Evolutionary conservation across 2,888 invertebrate genomes (phyloP), one percentile per base, ranked within the genome.

Genomic region (Heliconius ethilla): DNA sequence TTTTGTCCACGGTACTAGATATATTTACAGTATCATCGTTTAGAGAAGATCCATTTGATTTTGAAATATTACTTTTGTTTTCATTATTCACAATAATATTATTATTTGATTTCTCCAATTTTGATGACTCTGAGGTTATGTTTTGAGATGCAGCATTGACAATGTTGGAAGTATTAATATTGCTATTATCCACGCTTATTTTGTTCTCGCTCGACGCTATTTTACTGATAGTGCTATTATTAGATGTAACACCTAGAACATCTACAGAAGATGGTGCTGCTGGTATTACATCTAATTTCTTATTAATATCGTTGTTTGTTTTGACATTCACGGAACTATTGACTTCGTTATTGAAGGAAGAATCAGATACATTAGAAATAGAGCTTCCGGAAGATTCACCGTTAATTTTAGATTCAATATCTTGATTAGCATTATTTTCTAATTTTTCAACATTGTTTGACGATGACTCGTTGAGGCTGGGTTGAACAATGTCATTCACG

Each of bases 341-440:
- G 33, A 37, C 37, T 37, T n/a, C 37, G n/a, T 66, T 37, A 22
- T 33, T 66, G 0, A 67, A n/a, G 25, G 37, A 37, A 40, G n/a
- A 40, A 67, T 67, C 67, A 22, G 37, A 67, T 37, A n/a, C n/a
- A 37, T 37, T 67, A 37, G 67, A 67, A 67, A 5, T 37, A n/a
- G 25, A n/a, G 40, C 25, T 25, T 69, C 40, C n/a, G n/a, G 3
- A 25, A 15, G 40, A 15, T 9, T 40, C 18, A 9, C 15, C 40
- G 3, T 15, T 25, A 40, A 1, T 25, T 25, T 40, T 67, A 5
- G 67, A 25, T 25, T 37, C 33, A 37, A 33, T 22, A 10, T n/a
- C 25, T 40, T n/a, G 6, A 67, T 67, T 40, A 40, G 67, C 40
- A 25, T 45, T 25, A 69, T 7, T 45, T 69, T 69, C 25, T 25